phyloP scores from a whole-genome alignment of 35 echinoderm and acorn worm species.

The Antedon bifida region DNA sequence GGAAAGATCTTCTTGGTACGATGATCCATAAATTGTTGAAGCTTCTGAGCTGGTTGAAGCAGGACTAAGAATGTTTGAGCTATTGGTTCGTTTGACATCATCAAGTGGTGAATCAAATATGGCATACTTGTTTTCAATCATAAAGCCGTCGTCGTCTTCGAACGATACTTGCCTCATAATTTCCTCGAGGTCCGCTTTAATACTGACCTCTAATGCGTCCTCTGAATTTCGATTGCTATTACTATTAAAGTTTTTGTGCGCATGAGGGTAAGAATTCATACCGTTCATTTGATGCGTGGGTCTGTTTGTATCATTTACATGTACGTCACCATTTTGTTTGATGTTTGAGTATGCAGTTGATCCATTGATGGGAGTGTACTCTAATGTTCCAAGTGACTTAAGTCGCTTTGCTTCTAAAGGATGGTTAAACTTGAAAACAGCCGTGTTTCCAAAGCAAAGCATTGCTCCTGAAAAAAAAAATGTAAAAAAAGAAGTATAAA shows the following conservation, averaged over 20 bases:
- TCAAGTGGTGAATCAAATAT: conserved; percentile 17
- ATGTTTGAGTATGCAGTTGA: background rate
- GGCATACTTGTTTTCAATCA: conserved; percentile 41
- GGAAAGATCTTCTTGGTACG: background rate
- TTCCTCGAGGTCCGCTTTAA: conserved; percentile 67
- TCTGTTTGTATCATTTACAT: background rate
- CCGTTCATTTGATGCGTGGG: background rate
- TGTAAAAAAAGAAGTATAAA: background rate
- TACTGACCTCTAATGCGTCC: conserved; percentile 31
- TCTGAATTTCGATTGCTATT: conserved; percentile 6
- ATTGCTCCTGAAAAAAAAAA: conserved; percentile 67
- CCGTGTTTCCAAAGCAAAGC: conserved; percentile 88
- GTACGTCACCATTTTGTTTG: background rate
- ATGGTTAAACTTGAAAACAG: conserved; percentile 83
- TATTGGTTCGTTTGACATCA: conserved; percentile 5
- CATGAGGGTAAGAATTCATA: background rate
- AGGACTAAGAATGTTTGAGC: conserved; percentile 31
- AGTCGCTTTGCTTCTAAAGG: conserved; percentile 57
- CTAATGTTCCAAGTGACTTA: background rate
- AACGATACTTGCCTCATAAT: conserved; percentile 58
- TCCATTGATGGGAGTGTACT: background rate
- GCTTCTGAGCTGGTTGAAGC: conserved; percentile 35
- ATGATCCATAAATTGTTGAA: conserved; percentile 18
- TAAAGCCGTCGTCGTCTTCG: conserved; percentile 51
- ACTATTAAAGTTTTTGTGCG: background rate